These are phyloP conservation scores for Festucalex cinctus DNA, from an alignment of 2,113 vertebrate genomes.

Conservation along the genomic window DNA sequence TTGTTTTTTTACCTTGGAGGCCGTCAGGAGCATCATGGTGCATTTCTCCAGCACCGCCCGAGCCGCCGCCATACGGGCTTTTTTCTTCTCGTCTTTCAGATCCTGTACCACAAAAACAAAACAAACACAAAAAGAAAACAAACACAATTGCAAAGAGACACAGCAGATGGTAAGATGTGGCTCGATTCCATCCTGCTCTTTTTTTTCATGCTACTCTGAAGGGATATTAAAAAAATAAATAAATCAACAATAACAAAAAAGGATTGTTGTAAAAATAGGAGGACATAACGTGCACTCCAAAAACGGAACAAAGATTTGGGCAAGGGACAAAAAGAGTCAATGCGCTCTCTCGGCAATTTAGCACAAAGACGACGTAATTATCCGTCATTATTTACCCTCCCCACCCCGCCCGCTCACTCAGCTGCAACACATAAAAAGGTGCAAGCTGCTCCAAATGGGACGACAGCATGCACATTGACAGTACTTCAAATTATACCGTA, in stretches of 20 bases:
- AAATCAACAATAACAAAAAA: conserved; percentile 9
- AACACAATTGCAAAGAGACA: conserved; percentile 7
- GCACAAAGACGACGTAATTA: conserved; percentile 68
- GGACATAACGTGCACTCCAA: background rate
- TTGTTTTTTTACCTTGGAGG: conserved; percentile 83
- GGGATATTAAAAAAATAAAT: background rate
- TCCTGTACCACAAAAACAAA: conserved; percentile 73
- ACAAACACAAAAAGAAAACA: background rate
- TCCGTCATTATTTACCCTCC: conserved; percentile 63
- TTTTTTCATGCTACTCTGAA: background rate
- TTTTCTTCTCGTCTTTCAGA: conserved; percentile 98
- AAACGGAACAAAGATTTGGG: conserved; percentile 20
- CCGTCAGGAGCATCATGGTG: conserved; percentile 99
- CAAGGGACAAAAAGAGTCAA: conserved; percentile 56
- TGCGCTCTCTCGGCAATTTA: conserved; percentile 41
- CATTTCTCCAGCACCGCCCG: conserved; percentile 96
- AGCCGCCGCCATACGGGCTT: conserved; percentile 94
- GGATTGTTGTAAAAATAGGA: conserved; percentile 13
- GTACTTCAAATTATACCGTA: too few relatives aligned
- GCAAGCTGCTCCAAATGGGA: conserved; percentile 41
- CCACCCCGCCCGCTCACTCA: conserved; percentile 20
- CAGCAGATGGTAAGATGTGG: conserved; percentile 5
- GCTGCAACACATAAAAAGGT: conserved; percentile 54
- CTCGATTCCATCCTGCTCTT: conserved; percentile 7
- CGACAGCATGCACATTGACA: too few relatives aligned